These are phyloP conservation scores for Armadillidium nasatum DNA, from an alignment of 1,140 invertebrate genomes.

Conservation along the genomic window DNA sequence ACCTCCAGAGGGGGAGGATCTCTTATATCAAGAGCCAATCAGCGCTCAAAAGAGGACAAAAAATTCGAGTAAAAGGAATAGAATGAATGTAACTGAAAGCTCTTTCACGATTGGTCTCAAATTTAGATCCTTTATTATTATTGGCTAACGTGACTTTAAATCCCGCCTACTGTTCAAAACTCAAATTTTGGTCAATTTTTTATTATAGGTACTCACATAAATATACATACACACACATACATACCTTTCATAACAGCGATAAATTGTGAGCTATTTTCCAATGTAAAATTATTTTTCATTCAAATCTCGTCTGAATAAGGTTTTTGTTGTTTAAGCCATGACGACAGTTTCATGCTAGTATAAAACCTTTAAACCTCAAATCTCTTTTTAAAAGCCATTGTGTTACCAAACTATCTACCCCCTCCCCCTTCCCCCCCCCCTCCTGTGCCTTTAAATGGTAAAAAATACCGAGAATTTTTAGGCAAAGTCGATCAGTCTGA, in stretches of 20 bases:
- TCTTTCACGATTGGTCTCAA: background rate
- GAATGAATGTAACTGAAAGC: background rate
- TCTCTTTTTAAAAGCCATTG: no score
- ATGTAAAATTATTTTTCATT: background rate
- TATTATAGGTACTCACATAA: background rate
- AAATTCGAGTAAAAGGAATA: background rate
- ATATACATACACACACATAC: no score
- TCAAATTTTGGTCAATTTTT: slow-evolving; percentile 6
- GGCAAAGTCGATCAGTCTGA: no score
- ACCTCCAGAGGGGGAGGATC: background rate
- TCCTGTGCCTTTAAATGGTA: no score
- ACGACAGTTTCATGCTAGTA: background rate
- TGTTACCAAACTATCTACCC: no score
- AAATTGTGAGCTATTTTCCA: background rate
- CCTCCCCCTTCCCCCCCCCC: no score
- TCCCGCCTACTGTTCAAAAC: background rate
- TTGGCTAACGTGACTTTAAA: background rate
- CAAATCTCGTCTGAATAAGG: background rate
- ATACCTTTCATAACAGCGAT: background rate
- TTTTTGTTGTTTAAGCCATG: background rate
- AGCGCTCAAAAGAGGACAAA: background rate
- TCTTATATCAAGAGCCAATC: background rate
- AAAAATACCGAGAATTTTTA: no score
- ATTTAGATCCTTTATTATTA: background rate
- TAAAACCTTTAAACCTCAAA: slow-evolving; percentile 4